These are phyloP conservation scores for Psittacula echo DNA, from an alignment of 2,797 vertebrate species.

Conservation along the genomic window DNA sequence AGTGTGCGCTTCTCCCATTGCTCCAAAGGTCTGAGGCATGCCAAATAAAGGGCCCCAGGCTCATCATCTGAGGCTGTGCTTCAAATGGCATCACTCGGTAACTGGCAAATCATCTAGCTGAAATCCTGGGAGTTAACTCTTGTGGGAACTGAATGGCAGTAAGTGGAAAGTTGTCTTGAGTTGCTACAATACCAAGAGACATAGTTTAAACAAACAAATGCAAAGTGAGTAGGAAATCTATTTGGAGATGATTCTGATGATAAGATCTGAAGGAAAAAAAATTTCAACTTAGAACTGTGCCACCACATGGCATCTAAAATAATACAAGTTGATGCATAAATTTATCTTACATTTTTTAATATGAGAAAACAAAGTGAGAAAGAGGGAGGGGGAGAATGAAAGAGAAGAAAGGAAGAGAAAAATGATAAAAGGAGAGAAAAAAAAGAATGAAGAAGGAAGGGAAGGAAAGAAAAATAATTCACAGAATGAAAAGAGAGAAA, in stretches of 20 bases:
- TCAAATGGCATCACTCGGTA: conserved; percentile 70
- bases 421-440: neutral
- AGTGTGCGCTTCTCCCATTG: conserved; percentile 45
- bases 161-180: conserved; percentile 58
- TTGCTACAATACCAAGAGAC: conserved; percentile 51
- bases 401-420: neutral
- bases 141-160: conserved; percentile 30
- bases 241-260: neutral
- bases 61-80: conserved; percentile 67
- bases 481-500: neutral
- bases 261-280: conserved; percentile 34
- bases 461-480: neutral
- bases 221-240: conserved; percentile 33
- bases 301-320: conserved; percentile 6
- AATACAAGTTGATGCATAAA: neutral
- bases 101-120: conserved; percentile 44
- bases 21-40: conserved; percentile 47
- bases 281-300: conserved; percentile 35
- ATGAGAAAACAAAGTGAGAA: neutral
- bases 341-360: neutral
- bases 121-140: conserved; percentile 47
- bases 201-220: conserved; percentile 62
- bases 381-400: neutral
- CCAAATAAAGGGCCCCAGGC: conserved; percentile 69
- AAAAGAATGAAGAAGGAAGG: too few species aligned